Evolutionary conservation across 2,888 invertebrate genomes (phyloP).

Genomic region (Linnaemya tessellans): DNA sequence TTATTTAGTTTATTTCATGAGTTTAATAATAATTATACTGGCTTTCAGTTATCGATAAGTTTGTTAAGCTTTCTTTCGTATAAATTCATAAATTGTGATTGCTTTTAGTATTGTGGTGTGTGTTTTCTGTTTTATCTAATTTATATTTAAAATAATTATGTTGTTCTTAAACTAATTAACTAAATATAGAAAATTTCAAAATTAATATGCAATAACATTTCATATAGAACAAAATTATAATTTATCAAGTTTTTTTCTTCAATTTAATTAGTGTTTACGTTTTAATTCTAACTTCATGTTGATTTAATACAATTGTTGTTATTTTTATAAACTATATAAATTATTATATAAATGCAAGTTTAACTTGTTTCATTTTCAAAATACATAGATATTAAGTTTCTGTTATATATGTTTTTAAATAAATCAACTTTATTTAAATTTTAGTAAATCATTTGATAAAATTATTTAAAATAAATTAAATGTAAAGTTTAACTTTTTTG

Average conservation of each 20-base stretch:
- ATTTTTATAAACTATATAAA: slow-evolving; percentile 19
- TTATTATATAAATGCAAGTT: slow-evolving; percentile 68
- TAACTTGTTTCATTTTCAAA: slow-evolving; percentile 62
- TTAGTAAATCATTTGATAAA: slow-evolving; percentile 66
- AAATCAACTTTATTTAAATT: slow-evolving; percentile 57
- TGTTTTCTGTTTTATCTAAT: slow-evolving; percentile 26
- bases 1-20: slow-evolving; percentile 56
- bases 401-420: slow-evolving; percentile 44
- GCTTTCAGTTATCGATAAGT: slow-evolving; percentile 68
- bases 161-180: slow-evolving; percentile 57
- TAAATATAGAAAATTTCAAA: slow-evolving; percentile 61
- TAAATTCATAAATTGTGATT: slow-evolving; percentile 72
- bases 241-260: background rate
- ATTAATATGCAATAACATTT: slow-evolving; percentile 70
- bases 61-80: slow-evolving; percentile 64
- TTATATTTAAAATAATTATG: slow-evolving; percentile 37
- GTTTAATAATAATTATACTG: slow-evolving; percentile 65
- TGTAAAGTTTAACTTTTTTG: slow-evolving; percentile 69
- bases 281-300: slow-evolving; percentile 22
- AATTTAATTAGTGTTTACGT: slow-evolving; percentile 9
- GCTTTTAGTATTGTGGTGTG: slow-evolving; percentile 67
- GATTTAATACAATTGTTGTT: slow-evolving; percentile 12
- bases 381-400: slow-evolving; percentile 59
- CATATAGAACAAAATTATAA: slow-evolving; percentile 48
- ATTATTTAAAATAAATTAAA: slow-evolving; percentile 53